Base-by-base conservation (phyloP, 2,797 vertebrate species). In the Enteromius treurensis region DNA sequence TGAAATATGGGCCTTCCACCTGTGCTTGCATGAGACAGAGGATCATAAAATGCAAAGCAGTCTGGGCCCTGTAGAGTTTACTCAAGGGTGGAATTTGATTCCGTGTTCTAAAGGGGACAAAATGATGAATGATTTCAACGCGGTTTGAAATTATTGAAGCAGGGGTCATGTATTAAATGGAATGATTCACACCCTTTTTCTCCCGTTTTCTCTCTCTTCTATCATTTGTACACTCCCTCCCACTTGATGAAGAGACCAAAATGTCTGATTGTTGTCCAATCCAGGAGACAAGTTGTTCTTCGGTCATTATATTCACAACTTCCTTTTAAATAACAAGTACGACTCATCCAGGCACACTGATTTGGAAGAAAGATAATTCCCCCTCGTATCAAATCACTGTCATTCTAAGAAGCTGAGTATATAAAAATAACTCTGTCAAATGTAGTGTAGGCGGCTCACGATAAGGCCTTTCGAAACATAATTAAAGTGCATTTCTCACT, bases 71-170 rank as follows among this genome's bases (percentile, higher is more conserved):
- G 69, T 73, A 29, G 79, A 69, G 69, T 82, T 77, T 71, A 55
- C 82, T 88, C 84, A 84, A 82, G 79, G 82, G 79, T 88, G 69
- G 84, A 80, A 88, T 86, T 84, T 84, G 80, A 88, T 84, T 84
- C 76, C 7, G 34, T 53, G 69, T 80, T 86, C 76, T 68, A 71
- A 84, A 82, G 34, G 64, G 79, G 79, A 79, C 76, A 80, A 84
- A 88, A 79, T 81, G 70, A 88, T 88, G 76, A 84, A 81, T 70
- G 87, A 64, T 88, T 88, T 67, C 53, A 74, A 42, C 26, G 40
- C 17, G 32, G 26, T 77, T 67, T 21, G 21, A 80, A 84, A 84
- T 79, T 71, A 74, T 19, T 80, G 79, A 86, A 84, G 69, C 79
- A 55, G 23, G 76, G 69, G 73, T 86, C 68, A 60, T 21, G 47